Conservation (phyloP, 2,797 vertebrate genomes). For the Sebastes taczanowskii region DNA sequence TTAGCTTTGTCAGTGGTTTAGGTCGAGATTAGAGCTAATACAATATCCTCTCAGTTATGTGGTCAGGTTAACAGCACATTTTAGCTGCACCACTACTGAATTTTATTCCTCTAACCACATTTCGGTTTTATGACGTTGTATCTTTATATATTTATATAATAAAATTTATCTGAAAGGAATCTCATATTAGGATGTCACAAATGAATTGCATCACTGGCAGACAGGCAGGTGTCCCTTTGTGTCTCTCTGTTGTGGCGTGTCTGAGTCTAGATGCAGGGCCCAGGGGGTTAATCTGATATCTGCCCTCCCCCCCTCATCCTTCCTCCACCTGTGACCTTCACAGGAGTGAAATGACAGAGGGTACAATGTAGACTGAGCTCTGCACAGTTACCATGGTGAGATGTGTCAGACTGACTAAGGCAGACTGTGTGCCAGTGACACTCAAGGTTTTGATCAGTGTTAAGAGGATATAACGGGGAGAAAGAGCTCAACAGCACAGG, state of each 20-base stretch:
- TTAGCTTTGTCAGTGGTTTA: constrained; percentile 23
- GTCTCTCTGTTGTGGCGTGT: constrained; percentile 17
- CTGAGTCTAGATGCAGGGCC: constrained; percentile 12
- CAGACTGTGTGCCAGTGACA: constrained; percentile 32
- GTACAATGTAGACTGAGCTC: constrained; percentile 27
- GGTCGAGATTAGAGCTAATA: constrained; percentile 20
- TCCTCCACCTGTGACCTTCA: constrained; percentile 65
- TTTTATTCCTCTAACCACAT: not conserved
- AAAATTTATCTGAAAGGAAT: not conserved
- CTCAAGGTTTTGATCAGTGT: constrained; percentile 45
- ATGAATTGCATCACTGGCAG: not conserved
- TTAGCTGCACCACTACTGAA: not conserved
- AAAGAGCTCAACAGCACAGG: not conserved
- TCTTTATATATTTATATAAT: not conserved
- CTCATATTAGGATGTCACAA: not conserved
- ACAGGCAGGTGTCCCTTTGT: not conserved
- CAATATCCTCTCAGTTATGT: not conserved
- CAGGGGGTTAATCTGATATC: constrained; percentile 51
- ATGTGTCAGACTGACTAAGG: constrained; percentile 44
- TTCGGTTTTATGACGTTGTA: not conserved
- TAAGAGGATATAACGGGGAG: constrained; percentile 24
- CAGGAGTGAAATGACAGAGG: constrained; percentile 25
- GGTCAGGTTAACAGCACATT: constrained; percentile 11
- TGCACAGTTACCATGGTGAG: constrained; percentile 49
- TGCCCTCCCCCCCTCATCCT: not conserved